Percentiles rank a stretch among this genome's conserved stretches.
Evolutionary conservation across 2,113 vertebrate species (phyloP).

Genomic region (Silurus meridionalis): DNA sequence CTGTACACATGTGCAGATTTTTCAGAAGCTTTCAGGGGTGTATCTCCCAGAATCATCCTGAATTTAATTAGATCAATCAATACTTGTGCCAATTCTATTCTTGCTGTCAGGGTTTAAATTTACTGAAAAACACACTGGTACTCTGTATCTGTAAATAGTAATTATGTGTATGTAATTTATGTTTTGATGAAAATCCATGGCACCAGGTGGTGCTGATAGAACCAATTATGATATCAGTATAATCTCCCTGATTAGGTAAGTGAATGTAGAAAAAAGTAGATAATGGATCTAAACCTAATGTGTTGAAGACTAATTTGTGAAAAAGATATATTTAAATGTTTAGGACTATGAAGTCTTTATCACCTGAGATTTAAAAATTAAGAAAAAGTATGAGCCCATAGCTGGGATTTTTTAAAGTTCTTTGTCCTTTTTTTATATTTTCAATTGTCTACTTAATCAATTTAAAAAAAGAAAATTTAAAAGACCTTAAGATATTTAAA

Average conservation of each 20-base stretch:
- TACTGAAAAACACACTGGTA: neutral
- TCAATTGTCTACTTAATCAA: too few relatives aligned
- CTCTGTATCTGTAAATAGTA: neutral
- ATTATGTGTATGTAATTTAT: neutral
- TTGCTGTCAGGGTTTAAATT: neutral
- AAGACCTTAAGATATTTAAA: too few relatives aligned
- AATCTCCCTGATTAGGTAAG: neutral
- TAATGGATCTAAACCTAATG: neutral
- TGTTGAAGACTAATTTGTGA: neutral
- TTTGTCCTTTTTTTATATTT: too few relatives aligned
- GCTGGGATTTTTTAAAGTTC: neutral
- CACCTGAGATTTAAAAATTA: neutral
- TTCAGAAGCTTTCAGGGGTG: neutral
- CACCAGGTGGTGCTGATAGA: slow-evolving; percentile 20
- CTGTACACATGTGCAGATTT: neutral
- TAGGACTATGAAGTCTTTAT: neutral
- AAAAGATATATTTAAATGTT: neutral
- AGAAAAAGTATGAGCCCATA: neutral
- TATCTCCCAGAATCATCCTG: neutral
- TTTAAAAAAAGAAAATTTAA: too few relatives aligned
- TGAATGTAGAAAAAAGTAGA: neutral
- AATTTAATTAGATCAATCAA: slow-evolving; percentile 12
- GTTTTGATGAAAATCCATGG: slow-evolving; percentile 20
- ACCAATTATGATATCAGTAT: neutral
- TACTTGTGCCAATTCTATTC: slow-evolving; percentile 12